Evolutionary conservation across 2,888 invertebrate genomes (phyloP).

Genomic region (Dryocosmus kuriphilus): DNA sequence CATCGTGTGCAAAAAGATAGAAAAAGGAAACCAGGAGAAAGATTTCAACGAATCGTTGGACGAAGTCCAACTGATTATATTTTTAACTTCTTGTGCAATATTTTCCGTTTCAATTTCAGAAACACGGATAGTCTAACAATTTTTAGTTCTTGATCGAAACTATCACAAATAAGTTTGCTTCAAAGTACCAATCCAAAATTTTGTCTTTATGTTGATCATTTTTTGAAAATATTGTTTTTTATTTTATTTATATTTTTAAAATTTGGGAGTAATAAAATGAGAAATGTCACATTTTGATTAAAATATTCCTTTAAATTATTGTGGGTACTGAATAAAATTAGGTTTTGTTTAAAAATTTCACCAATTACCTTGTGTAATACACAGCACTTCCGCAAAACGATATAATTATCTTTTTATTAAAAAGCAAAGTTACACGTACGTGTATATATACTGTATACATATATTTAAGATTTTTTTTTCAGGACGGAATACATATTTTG

Average conservation of each 20-base stretch:
- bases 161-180: too few species aligned
- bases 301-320: neutral
- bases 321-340: neutral
- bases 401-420: constrained; percentile 12
- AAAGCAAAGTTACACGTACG: constrained; percentile 26
- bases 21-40: constrained; percentile 12
- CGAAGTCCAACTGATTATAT: constrained; percentile 23
- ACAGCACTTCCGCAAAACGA: constrained; percentile 4
- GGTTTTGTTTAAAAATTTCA: neutral
- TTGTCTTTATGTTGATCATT: too few species aligned
- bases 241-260: too few species aligned
- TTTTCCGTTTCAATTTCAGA: neutral
- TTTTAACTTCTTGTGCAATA: constrained; percentile 34
- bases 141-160: neutral
- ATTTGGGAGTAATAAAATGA: too few species aligned
- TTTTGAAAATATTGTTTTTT: too few species aligned
- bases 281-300: too few species aligned
- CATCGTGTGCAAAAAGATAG: neutral
- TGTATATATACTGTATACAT: constrained; percentile 26
- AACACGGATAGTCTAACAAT: neutral
- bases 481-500: constrained; percentile 39
- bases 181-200: too few species aligned
- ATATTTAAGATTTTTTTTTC: constrained; percentile 18
- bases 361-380: neutral
- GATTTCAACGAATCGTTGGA: constrained; percentile 11